Percentiles rank a stretch among this genome's conserved stretches.
Evolutionary conservation across 2,113 vertebrate species (phyloP).

Genomic region (Prunella himalayana): DNA sequence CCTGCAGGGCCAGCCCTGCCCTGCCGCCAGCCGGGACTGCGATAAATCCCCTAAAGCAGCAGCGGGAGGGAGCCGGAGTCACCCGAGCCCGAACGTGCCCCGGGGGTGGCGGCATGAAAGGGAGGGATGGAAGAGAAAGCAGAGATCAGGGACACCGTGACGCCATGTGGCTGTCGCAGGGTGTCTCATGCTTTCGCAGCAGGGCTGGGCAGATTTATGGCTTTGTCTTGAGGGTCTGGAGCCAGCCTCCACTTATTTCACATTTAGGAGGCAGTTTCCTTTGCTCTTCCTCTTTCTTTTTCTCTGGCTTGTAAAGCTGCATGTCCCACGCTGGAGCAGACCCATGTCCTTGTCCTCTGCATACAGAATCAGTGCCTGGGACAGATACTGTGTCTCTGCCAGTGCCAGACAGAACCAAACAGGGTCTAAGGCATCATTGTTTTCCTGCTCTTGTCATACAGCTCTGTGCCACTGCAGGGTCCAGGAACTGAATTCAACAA

Average conservation of each 20-base stretch:
- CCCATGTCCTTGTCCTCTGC: neutral
- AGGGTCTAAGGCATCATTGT: neutral
- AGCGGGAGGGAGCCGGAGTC: neutral
- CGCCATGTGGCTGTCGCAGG: neutral
- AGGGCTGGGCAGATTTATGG: constrained; percentile 22
- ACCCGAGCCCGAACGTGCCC: neutral
- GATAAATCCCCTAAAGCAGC: neutral
- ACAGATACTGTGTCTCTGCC: neutral
- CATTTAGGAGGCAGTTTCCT: neutral
- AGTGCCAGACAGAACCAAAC: neutral
- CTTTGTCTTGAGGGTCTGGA: constrained; percentile 24
- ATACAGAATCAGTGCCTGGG: neutral
- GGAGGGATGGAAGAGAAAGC: neutral
- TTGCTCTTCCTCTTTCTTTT: neutral
- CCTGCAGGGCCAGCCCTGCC: too few species aligned
- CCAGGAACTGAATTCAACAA: neutral
- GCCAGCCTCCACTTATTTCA: neutral
- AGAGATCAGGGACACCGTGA: constrained; percentile 26
- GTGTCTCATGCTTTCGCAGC: neutral
- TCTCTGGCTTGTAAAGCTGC: neutral
- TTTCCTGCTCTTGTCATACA: neutral
- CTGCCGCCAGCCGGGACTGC: neutral
- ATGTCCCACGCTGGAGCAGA: neutral
- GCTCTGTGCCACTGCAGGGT: neutral
- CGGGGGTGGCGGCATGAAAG: neutral